Base-by-base conservation (phyloP, 2,888 invertebrate genomes). In the Cerceris rybyensis region DNA sequence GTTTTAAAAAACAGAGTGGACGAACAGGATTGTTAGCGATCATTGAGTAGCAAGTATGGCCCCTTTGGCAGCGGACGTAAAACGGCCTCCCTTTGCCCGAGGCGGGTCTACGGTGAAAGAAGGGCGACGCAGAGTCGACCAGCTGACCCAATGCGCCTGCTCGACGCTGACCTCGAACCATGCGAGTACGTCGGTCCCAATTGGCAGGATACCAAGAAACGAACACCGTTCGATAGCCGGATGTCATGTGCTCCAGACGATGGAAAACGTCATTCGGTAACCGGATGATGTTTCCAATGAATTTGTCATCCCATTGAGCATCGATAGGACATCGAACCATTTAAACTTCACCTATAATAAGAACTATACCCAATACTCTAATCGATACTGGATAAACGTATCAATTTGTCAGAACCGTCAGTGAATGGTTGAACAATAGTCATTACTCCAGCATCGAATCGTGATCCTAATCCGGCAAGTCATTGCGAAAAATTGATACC, bases 111-210 rank as follows among this genome's bases (percentile, higher is more conserved):
- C 49, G 16, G 46, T 54, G 82, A 84, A 84, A 84, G 77, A 84
- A 84, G 82, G 80, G 70, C 84, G 79, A 69, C 69, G 16, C 81
- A 77, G 70, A 85, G 80, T 66, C 78, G 83, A 81, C 85, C 85
- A 81, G 85, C 78, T 85, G 85, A 85, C 85, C 85, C 76, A 85
- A 85, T 85, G 84, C 69, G 78, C 66, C 80, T 70, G 72, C 66
- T 75, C 81, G 72, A 75, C 72, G 42, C 69, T 85, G 85, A 83
- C 85, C 85, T 85, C 85, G 79, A 81, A 80, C 70, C 72, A 59
- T 43, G 54, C 50, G 72, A 75, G 74, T 68, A 73, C 76, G 59
- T 69, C 73, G 71, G 70, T 70, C 82, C 71, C 65, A 59, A 78
- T 80, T 65, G 68, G 54, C 70, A 39, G 65, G 59, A 17, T 85